These are phyloP conservation scores for Graptemys geographica DNA, from an alignment of 2,797 vertebrate genomes.

Conservation along the genomic window DNA sequence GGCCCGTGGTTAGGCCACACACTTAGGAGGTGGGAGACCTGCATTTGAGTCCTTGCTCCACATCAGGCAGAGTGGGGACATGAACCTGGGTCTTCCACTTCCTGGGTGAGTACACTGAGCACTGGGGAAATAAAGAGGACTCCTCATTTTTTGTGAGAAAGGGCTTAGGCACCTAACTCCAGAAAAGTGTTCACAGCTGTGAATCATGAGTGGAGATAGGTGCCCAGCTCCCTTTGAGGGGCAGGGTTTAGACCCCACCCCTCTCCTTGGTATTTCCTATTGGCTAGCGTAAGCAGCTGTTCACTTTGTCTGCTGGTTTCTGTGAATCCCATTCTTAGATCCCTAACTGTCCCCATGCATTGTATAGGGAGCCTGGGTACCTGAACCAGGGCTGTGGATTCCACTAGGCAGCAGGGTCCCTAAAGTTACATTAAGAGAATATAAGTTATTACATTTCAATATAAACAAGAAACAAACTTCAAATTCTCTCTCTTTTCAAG, in stretches of 20 bases:
- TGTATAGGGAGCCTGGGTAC: background rate
- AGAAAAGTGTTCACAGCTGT: background rate
- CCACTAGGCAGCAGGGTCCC: background rate
- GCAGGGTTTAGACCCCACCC: background rate
- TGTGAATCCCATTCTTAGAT: background rate
- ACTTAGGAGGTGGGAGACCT: too few species aligned
- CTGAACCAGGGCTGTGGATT: background rate
- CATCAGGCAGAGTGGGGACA: too few species aligned
- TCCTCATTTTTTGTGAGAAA: background rate
- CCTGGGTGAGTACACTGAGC: too few species aligned
- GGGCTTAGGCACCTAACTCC: background rate
- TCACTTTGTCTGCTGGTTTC: background rate
- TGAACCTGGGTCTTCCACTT: too few species aligned
- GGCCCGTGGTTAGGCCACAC: too few species aligned
- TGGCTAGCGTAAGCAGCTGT: background rate
- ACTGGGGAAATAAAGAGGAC: too few species aligned
- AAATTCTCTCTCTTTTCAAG: slow-evolving; percentile 19
- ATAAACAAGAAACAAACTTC: background rate
- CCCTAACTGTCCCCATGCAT: background rate
- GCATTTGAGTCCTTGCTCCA: too few species aligned
- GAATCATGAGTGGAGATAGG: background rate
- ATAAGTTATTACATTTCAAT: slow-evolving; percentile 14
- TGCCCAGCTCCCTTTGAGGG: background rate
- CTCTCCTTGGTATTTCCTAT: background rate
- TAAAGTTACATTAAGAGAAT: background rate